phyloP scores from a whole-genome alignment of 1,140 invertebrate species.

The Orius insidiosus region DNA sequence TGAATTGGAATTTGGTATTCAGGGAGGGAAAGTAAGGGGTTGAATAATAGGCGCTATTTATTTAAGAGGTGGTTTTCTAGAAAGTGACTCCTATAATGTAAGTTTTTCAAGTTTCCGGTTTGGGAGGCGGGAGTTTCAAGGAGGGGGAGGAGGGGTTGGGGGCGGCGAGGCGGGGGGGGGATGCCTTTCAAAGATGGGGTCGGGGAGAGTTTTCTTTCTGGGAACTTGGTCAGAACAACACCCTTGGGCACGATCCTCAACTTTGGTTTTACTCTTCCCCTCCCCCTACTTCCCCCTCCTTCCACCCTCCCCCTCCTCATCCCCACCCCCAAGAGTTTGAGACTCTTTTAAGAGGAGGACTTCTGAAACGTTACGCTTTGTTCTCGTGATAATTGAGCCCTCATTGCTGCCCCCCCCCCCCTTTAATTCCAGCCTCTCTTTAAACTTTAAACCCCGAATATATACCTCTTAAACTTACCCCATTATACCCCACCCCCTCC shows the following conservation, averaged over 20 bases:
- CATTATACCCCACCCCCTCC: no score
- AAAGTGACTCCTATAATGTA: slow-evolving; percentile 18
- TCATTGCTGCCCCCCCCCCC: slow-evolving; percentile 4
- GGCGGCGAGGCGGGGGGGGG: not conserved
- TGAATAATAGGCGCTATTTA: slow-evolving; percentile 18
- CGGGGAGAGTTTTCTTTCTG: no score
- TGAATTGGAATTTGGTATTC: not conserved
- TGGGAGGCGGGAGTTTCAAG: not conserved
- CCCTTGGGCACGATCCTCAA: slow-evolving; percentile 7
- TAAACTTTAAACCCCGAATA: slow-evolving; percentile 9
- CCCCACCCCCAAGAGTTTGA: slow-evolving; percentile 6
- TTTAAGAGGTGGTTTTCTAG: slow-evolving; percentile 19
- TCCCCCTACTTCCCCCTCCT: slow-evolving; percentile 14
- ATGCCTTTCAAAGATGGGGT: no score
- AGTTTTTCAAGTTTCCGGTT: slow-evolving; percentile 16
- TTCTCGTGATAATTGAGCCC: slow-evolving; percentile 14
- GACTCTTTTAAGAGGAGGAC: slow-evolving; percentile 4
- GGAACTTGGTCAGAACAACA: slow-evolving; percentile 4
- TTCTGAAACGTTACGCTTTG: slow-evolving; percentile 10
- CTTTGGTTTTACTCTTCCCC: slow-evolving; percentile 8
- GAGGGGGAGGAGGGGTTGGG: slow-evolving; percentile 6
- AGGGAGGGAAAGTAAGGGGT: not conserved
- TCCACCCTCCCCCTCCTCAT: slow-evolving; percentile 3
- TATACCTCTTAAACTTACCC: slow-evolving; percentile 7
- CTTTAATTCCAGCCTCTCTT: not conserved